Evolutionary conservation across 2,888 invertebrate genomes (phyloP), one percentile per base, ranked within the genome.

Genomic region (Dasypolia templi): DNA sequence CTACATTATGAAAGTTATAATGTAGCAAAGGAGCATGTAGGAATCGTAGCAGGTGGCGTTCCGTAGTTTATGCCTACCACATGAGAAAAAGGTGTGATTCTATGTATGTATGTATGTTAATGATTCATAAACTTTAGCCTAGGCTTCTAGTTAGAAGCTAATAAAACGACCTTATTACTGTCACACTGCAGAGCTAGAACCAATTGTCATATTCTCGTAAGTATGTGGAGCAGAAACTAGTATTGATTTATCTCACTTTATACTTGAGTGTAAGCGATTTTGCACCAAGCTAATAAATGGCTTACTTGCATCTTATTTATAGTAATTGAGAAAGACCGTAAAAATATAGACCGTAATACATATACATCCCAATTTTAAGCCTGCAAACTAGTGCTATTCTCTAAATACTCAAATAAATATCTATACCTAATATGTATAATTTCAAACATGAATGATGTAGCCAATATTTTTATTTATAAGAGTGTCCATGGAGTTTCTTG

Each of bases 61-160:
- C 6, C 42, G 19, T 62, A 29, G 11, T 7, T 56, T 19, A 9
- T 9, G 4, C 29, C 29, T 19, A 29, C 7, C 29, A 9, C 19
- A n/a, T n/a, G 17, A 17, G 9, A 26, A 17, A 29, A 6, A 3
- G 14, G 14, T n/a, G n/a, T 12, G n/a, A 51, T n/a, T 51, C n/a
- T 51, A 2, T 59, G 5, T 32, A 56, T 19, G 17, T 59, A 39
- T 59, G 44, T 58, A 19, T n/a, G 6, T 32, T 64, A 42, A 59
- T 80, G 26, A 64, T 64, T 75, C 26, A 66, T 81, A 39, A 56
- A 39, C 1, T 68, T 55, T 39, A 39, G 12, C 14, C 46, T 17
- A 68, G 53, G 49, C 49, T 12, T 64, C 29, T 66, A 46, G 42
- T 44, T n/a, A 19, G 7, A 42, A 51, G 1, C 55, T 7, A 44